A percentile compares a stretch with the other conserved stretches of the same genome.
These are phyloP conservation scores for Tachysurus vachellii DNA, from an alignment of 2,113 vertebrate species.

Conservation along the genomic window DNA sequence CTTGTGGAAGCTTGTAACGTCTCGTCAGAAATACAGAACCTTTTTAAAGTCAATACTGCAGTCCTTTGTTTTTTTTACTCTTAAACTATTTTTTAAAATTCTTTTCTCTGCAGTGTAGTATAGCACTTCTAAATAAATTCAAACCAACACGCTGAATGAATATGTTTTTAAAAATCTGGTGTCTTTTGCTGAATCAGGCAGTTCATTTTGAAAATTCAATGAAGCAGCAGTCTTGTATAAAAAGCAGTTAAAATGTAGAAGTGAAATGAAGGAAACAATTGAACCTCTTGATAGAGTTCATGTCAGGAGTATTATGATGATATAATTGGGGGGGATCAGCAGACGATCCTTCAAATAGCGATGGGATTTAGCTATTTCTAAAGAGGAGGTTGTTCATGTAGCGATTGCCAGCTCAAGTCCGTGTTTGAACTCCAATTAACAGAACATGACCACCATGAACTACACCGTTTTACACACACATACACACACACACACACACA, in stretches of 20 bases:
- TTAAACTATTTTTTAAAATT: not conserved
- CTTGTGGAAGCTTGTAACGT: not conserved
- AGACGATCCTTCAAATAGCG: not conserved
- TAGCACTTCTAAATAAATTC: not conserved
- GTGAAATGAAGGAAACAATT: conserved; percentile 11
- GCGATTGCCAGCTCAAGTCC: too few species aligned
- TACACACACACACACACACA: too few species aligned
- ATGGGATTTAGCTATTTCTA: not conserved
- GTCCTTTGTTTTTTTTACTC: not conserved
- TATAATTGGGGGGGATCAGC: not conserved
- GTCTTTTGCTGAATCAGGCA: conserved; percentile 21
- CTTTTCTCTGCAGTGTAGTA: not conserved
- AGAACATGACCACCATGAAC: too few species aligned
- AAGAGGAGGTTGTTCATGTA: not conserved
- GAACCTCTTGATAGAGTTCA: conserved; percentile 10
- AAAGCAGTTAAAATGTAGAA: not conserved
- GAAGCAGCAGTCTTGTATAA: not conserved
- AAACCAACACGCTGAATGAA: not conserved
- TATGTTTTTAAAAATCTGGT: not conserved
- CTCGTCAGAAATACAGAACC: not conserved
- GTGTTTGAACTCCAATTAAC: too few species aligned
- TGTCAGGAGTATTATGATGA: conserved; percentile 15
- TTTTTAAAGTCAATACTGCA: not conserved
- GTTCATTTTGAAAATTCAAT: not conserved
- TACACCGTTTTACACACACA: too few species aligned